Evolutionary conservation across 2,888 invertebrate genomes (phyloP).

Genomic region (Euzophera pinguis): DNA sequence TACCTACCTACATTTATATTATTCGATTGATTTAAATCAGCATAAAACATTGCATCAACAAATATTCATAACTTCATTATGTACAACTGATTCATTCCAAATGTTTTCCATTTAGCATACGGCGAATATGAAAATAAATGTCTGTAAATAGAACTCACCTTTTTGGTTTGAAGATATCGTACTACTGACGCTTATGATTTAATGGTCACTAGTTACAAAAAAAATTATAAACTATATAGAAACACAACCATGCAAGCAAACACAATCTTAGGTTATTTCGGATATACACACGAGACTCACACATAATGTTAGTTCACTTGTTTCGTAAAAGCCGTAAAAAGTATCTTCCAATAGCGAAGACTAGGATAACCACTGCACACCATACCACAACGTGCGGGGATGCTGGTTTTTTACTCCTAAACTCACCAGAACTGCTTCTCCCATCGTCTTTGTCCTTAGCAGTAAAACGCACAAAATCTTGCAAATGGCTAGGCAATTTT

Average conservation of each 20-base stretch:
- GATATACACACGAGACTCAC: slow-evolving; percentile 18
- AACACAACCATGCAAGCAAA: slow-evolving; percentile 54
- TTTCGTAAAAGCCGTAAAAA: slow-evolving; percentile 58
- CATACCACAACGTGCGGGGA: slow-evolving; percentile 72
- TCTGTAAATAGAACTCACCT: slow-evolving; percentile 39
- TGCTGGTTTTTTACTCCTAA: slow-evolving; percentile 53
- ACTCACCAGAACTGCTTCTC: slow-evolving; percentile 76
- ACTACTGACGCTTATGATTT: slow-evolving; percentile 8
- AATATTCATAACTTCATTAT: slow-evolving; percentile 29
- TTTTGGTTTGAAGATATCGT: slow-evolving; percentile 21
- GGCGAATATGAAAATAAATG: slow-evolving; percentile 23
- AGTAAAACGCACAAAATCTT: slow-evolving; percentile 86
- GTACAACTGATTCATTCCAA: slow-evolving; percentile 27
- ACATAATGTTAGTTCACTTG: slow-evolving; percentile 43
- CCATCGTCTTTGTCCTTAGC: slow-evolving; percentile 73
- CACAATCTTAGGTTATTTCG: slow-evolving; percentile 27
- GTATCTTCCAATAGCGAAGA: slow-evolving; percentile 64
- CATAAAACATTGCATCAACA: slow-evolving; percentile 18
- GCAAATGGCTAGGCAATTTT: slow-evolving; percentile 87
- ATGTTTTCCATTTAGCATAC: slow-evolving; percentile 34
- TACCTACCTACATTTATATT: too few species aligned
- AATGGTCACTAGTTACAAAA: slow-evolving; percentile 5
- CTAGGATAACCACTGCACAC: slow-evolving; percentile 72
- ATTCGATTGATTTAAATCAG: slow-evolving; percentile 23
- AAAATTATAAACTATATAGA: slow-evolving; percentile 17